Base-by-base conservation (phyloP, 2,888 invertebrate genomes). In the Papilio elwesi region DNA sequence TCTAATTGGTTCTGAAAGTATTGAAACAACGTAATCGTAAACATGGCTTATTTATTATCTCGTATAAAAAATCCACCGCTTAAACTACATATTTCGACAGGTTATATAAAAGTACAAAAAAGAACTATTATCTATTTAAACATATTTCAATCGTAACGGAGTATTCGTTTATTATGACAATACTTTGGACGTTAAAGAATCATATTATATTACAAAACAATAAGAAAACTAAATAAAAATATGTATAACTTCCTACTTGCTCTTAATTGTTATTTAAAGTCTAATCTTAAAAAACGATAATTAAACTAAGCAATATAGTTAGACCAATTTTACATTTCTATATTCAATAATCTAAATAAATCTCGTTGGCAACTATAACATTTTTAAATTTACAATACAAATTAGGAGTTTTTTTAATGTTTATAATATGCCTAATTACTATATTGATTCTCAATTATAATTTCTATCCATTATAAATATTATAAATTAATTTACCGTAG, bases 41-140 rank as follows among this genome's bases (percentile, higher is more conserved):
- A 90, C 90, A 91, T 90, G 90, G 90, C 90, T 87, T 88, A 80
- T 90, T 89, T 88, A 90, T 85, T 89, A 81, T 78, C 74, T 66
- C 49, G 26, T 55, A 68, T 64, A 67, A 68, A 68, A 72, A 71
- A 48, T 43, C 36, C 49, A 62, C 76, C 80, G 80, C 77, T 75
- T 81, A 81, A 80, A 84, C 82, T 85, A 85, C 80, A 81, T 81
- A 80, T 78, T 78, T 80, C 75, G 79, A 57, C 49, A 49, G 57
- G 74, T 76, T 74, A 77, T 71, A 74, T 66, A 78, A 73, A 75
- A 73, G 74, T 78, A 77, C 73, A 77, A 75, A 65, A 52, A 69
- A 55, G 16, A 26, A 11, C 16, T 63, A 53, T 66, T 75, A 67
- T 71, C n/a, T 43, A 74, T 49, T 55, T 64, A 59, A 52, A 68